Base-by-base conservation (phyloP, 2,888 invertebrate species). In the Scaptomyza reducta region DNA sequence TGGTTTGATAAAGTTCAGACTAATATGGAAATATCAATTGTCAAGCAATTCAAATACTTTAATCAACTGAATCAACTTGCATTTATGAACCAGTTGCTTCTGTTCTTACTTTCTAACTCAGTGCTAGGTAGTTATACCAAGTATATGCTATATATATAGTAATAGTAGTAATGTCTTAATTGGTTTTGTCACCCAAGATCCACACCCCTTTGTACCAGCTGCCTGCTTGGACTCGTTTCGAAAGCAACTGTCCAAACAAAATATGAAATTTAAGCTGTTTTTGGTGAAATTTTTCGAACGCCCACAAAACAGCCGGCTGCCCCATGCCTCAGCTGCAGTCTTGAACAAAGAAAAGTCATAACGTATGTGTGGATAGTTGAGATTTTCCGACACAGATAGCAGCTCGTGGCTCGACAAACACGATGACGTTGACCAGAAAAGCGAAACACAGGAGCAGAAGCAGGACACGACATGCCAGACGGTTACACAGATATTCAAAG, bases 341-440 rank as follows among this genome's bases (percentile, higher is more conserved):
- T 5, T 44, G 74, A 78, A 76, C 75, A 82, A 88, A 82, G 82
- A 87, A 87, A 88, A 84, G 73, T 70, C 87, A 74, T 74, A 82
- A 78, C 78, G 87, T 84, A 72, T 77, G 84, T 76, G 79, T 73
- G 85, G 70, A 51, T 77, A 72, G 87, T 78, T 70, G 74, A 84
- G 84, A 84, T 84, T 88, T 78, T 72, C 85, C 69, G 88, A 80
- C 84, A 84, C 84, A 88, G 84, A 84, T 87, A 46, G 70, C 51
- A 66, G 11, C 54, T 22, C 22, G 60, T 67, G 60, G 58, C 53
- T 22, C 22, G 22, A 22, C 0, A 47, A 45, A 38, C 42, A 49
- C 33, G 14, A 64, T 63, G 50, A 49, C 35, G 63, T 31, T 61
- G 57, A 46, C 61, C 65, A 60, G 64, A 38, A 60, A 6, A 14